A percentile compares a stretch with the other conserved stretches of the same genome.
These are phyloP conservation scores for Pterostichus niger DNA, from an alignment of 2,888 invertebrate genomes.

Conservation along the genomic window DNA sequence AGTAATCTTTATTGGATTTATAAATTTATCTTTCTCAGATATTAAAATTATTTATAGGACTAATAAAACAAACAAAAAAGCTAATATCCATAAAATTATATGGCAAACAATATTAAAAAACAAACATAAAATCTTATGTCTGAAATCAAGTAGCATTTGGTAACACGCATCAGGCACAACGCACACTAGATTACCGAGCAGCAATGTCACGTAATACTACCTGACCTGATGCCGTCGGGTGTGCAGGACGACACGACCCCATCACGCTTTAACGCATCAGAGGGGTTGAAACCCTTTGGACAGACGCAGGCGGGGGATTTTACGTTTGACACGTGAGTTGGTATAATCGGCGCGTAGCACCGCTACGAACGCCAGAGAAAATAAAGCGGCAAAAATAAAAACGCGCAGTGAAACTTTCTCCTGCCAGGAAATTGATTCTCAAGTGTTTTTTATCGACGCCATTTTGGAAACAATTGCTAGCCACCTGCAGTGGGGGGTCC, in stretches of 20 bases:
- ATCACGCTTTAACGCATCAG: background rate
- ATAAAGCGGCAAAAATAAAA: slow-evolving; percentile 54
- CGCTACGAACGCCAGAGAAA: slow-evolving; percentile 5
- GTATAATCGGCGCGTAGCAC: slow-evolving; percentile 36
- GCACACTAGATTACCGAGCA: too few relatives aligned
- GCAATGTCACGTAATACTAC: slow-evolving; percentile 9
- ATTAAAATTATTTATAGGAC: too few relatives aligned
- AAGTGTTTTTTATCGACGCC: slow-evolving; percentile 56
- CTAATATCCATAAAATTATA: too few relatives aligned
- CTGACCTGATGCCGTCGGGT: background rate
- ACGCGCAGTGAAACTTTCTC: slow-evolving; percentile 30
- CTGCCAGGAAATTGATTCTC: slow-evolving; percentile 52
- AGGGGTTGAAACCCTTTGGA: background rate
- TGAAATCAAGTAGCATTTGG: too few relatives aligned
- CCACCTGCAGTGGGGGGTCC: slow-evolving; percentile 23
- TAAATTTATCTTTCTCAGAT: too few relatives aligned
- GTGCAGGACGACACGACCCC: background rate
- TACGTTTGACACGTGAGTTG: slow-evolving; percentile 45
- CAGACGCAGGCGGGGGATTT: background rate
- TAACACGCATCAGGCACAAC: too few relatives aligned
- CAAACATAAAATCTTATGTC: too few relatives aligned
- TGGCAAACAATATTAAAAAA: too few relatives aligned
- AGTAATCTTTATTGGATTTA: too few relatives aligned
- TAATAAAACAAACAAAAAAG: too few relatives aligned
- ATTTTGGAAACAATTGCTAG: slow-evolving; percentile 57